Conservation (phyloP, 2,113 vertebrate species). For the Dromaius novaehollandiae region DNA sequence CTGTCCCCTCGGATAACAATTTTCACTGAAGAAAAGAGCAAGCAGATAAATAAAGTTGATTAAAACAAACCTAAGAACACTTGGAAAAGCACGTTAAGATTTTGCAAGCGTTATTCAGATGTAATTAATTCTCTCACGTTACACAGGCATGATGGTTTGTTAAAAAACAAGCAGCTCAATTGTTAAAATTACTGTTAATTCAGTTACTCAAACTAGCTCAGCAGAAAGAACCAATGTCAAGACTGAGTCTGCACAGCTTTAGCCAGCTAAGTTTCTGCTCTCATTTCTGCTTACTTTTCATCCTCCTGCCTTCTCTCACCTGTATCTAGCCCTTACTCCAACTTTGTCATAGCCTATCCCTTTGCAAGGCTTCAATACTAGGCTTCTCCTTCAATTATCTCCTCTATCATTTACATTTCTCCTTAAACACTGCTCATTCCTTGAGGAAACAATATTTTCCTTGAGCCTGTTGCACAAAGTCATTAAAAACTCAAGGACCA, state of each 20-base stretch:
- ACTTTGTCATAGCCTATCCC: too few relatives aligned
- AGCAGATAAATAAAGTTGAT: constrained; percentile 1
- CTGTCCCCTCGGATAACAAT: constrained; percentile 97
- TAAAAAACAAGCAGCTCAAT: not conserved
- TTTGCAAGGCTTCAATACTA: not conserved
- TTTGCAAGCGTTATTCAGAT: not conserved
- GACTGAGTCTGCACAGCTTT: not conserved
- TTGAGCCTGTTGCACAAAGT: not conserved
- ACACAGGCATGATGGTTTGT: not conserved
- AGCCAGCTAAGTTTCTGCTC: not conserved
- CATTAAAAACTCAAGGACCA: not conserved
- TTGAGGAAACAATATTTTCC: not conserved
- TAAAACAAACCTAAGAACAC: not conserved
- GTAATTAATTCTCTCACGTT: not conserved
- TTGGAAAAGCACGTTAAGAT: not conserved
- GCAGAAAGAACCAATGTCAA: not conserved
- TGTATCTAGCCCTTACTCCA: not conserved
- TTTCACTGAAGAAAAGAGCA: constrained; percentile 86
- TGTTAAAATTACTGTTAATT: constrained; percentile 23
- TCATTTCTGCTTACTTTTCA: not conserved
- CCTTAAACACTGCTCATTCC: not conserved
- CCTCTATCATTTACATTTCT: not conserved
- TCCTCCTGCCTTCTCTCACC: not conserved
- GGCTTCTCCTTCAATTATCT: not conserved
- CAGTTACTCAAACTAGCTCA: not conserved